Conservation (phyloP, 2,888 invertebrate species). For the Calameuta pallipes region DNA sequence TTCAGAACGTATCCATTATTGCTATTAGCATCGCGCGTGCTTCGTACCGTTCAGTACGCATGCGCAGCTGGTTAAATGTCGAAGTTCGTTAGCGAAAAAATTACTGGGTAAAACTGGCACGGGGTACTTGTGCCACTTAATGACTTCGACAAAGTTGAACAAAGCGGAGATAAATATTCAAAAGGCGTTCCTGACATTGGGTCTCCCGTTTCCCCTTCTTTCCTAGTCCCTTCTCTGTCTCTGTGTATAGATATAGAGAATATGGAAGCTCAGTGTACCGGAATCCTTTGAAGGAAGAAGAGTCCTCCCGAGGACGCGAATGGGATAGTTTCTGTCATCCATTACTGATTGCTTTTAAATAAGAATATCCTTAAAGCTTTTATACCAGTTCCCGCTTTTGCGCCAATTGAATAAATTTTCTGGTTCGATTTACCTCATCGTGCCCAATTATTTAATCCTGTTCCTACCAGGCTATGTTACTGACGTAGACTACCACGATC, state of each 20-base stretch:
- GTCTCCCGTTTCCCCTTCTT: constrained; percentile 12
- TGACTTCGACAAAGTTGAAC: constrained; percentile 19
- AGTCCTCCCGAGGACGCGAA: not conserved
- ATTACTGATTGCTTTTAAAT: not conserved
- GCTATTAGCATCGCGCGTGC: not conserved
- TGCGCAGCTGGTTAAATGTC: not conserved
- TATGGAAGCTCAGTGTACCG: not conserved
- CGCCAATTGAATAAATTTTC: not conserved
- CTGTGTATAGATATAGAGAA: not conserved
- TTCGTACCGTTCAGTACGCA: not conserved
- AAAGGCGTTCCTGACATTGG: constrained; percentile 28
- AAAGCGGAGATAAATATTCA: constrained; percentile 34
- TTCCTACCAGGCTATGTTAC: no score
- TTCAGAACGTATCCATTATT: not conserved
- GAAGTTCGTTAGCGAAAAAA: not conserved
- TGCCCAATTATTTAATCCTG: not conserved
- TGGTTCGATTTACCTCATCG: not conserved
- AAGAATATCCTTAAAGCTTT: not conserved
- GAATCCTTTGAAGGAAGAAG: not conserved
- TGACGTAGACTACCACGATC: no score
- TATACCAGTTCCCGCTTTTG: not conserved
- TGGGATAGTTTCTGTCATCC: not conserved
- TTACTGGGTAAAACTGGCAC: not conserved
- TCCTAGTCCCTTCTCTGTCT: not conserved
- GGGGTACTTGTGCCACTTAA: constrained; percentile 9